A percentile compares a stretch with the other conserved stretches of the same genome.
These are phyloP conservation scores for Otus sunia DNA, from an alignment of 2,113 vertebrate genomes.

Conservation along the genomic window DNA sequence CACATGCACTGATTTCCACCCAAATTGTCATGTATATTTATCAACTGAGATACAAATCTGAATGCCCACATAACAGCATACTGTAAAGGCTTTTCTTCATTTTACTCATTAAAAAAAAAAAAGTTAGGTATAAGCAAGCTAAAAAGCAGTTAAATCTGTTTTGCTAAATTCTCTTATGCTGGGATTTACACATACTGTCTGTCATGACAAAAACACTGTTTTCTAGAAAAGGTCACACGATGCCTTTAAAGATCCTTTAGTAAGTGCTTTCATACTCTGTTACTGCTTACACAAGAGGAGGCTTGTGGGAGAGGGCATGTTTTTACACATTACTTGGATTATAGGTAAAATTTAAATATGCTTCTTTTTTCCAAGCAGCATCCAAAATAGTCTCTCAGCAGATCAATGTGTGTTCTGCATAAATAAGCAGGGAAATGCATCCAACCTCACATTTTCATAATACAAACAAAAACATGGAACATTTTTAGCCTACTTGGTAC, in stretches of 20 bases:
- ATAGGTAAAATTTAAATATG: not conserved
- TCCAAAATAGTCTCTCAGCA: not conserved
- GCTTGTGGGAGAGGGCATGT: not conserved
- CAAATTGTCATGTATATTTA: not conserved
- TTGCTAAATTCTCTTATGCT: not conserved
- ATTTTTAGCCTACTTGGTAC: not conserved
- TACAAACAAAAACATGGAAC: not conserved
- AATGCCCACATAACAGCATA: not conserved
- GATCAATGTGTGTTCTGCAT: not conserved
- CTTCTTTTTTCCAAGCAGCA: not conserved
- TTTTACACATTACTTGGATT: not conserved
- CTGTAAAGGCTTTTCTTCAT: not conserved
- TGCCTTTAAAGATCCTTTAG: not conserved
- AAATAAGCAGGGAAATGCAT: not conserved
- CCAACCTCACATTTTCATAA: not conserved
- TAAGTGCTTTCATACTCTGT: not conserved
- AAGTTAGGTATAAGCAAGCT: not conserved
- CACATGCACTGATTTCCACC: not conserved
- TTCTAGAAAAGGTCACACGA: not conserved
- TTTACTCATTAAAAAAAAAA: not conserved
- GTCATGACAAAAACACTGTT: conserved; percentile 8
- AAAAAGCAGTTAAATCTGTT: not conserved
- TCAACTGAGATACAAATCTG: not conserved
- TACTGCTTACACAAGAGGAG: not conserved
- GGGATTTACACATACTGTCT: not conserved